Evolutionary conservation across 2,113 vertebrate genomes (phyloP).

Genomic region (Rhagologus leucostigma): DNA sequence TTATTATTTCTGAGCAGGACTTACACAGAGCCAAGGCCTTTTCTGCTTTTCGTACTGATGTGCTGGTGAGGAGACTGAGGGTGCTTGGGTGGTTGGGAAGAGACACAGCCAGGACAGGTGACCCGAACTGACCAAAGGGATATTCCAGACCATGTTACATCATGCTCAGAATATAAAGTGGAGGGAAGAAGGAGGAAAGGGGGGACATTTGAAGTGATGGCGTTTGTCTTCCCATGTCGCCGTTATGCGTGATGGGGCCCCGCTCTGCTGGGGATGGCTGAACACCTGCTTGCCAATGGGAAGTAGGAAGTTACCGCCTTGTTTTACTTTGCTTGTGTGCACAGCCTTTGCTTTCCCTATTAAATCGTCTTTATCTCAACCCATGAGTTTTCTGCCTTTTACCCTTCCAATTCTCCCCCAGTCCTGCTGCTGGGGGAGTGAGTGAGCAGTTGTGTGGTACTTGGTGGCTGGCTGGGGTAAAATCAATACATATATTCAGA

Average conservation of each 20-base stretch:
- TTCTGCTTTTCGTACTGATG: not conserved
- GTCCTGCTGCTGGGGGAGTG: not conserved
- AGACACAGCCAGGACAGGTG: not conserved
- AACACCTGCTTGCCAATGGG: not conserved
- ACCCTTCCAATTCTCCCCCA: not conserved
- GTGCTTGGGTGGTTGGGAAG: fast-evolving
- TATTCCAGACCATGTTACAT: not conserved
- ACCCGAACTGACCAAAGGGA: not conserved
- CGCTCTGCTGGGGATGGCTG: not conserved
- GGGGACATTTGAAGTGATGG: not conserved
- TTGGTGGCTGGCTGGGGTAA: not conserved
- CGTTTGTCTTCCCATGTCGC: not conserved
- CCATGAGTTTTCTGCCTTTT: not conserved
- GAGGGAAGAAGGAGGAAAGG: not conserved
- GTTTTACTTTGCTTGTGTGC: not conserved
- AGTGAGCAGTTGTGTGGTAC: not conserved
- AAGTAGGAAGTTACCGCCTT: not conserved
- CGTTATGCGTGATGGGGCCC: fast-evolving
- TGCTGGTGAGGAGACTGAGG: not conserved
- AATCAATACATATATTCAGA: not conserved
- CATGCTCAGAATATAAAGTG: not conserved
- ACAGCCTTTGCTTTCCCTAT: not conserved
- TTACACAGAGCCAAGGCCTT: not conserved
- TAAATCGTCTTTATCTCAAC: not conserved
- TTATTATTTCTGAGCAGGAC: not conserved